Base-by-base conservation (phyloP, 2,113 vertebrate species). In the Aspidoscelis tigris region DNA sequence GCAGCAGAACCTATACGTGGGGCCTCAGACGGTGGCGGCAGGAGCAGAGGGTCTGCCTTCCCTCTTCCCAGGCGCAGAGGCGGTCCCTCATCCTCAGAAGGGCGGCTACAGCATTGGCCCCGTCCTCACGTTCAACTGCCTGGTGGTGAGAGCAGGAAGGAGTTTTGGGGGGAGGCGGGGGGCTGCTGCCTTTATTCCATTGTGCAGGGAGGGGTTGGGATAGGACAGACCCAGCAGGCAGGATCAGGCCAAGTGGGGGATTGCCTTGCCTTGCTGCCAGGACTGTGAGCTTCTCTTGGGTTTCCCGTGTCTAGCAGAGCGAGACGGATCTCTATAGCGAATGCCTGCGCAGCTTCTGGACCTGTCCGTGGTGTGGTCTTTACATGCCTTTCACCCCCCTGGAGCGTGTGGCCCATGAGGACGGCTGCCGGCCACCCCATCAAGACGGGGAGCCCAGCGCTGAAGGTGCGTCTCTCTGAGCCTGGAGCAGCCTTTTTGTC, bases 331-430 rank as follows among this genome's bases (percentile, higher is more conserved):
- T 99, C 39, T 99, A 98, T 91, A 97, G 96, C 0, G 97, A 98
- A 78, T 99, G 98, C 82, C 93, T 99, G 41, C 96, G 98, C 14
- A 96, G 92, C 18, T 99, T 99, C 95, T 99, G 98, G 98, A 97
- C 91, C 33, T 99, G 98, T 86, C 97, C 98, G 0, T 94, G 92
- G 91, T 99, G 98, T 1, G 93, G 92, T 71, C 95, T 99, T 69
- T 97, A 97, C 92, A 92, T 97, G 96, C 98, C 98, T 0, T 87
- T 99, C 80, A 98, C 98, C 0, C 98, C 98, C 0, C 61, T 99
- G 96, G 98, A 99, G 74, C 96, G 97, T 16, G 92, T 99, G 87
- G 94, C 96, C 72, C 98, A 99, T 0, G 94, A 98, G 90, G 95
- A 91, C 83, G 76, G 94, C 83, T 99, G 98, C 87, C 94, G 83